phyloP scores from a whole-genome alignment of 2,888 invertebrate genomes.

The Ectropis crepuscularia region DNA sequence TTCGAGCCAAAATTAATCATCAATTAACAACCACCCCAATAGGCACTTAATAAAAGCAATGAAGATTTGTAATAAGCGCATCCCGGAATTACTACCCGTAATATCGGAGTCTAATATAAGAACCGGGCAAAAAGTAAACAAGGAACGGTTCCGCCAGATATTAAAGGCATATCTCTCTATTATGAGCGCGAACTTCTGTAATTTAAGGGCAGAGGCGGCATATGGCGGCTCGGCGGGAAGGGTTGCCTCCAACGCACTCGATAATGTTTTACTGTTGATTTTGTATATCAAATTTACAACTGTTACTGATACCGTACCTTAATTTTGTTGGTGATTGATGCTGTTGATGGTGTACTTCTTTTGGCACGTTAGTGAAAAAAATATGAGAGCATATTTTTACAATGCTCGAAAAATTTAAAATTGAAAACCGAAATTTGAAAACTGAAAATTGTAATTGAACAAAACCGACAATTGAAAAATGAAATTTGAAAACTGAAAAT shows the following conservation, averaged over 20 bases:
- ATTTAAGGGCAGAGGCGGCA: slow-evolving; percentile 82
- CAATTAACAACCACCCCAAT: slow-evolving; percentile 30
- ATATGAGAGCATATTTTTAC: neutral
- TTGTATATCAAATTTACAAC: slow-evolving; percentile 36
- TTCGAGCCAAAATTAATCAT: slow-evolving; percentile 16
- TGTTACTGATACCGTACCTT: neutral
- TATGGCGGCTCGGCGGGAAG: slow-evolving; percentile 71
- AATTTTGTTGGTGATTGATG: no score
- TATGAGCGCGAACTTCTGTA: slow-evolving; percentile 84
- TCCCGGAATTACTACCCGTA: slow-evolving; percentile 42
- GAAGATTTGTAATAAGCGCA: slow-evolving; percentile 44
- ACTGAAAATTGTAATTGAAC: no score
- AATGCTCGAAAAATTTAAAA: no score
- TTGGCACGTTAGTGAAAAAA: neutral
- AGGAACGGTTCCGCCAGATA: slow-evolving; percentile 79
- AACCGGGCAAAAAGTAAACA: slow-evolving; percentile 81
- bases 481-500: no score
- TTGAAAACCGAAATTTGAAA: no score
- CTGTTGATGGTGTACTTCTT: no score
- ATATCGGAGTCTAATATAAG: slow-evolving; percentile 75
- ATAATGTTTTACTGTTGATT: slow-evolving; percentile 40
- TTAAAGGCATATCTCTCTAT: slow-evolving; percentile 85
- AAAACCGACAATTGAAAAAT: no score
- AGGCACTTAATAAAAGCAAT: slow-evolving; percentile 35
- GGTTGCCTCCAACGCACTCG: slow-evolving; percentile 52